Evolutionary conservation across 2,888 invertebrate genomes (phyloP).

Genomic region (Tipula unca): DNA sequence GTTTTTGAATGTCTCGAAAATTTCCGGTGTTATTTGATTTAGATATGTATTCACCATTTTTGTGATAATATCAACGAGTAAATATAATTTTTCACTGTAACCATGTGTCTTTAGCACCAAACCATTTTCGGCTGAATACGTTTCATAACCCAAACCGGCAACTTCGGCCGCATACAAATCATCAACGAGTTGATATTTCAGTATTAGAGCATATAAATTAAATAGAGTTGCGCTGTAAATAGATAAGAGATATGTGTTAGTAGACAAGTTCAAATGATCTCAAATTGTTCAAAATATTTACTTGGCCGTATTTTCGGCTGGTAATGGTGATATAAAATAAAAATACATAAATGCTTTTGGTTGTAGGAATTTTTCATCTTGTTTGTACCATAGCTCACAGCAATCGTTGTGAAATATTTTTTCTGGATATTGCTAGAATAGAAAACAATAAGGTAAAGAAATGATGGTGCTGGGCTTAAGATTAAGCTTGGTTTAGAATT

Average conservation of each 20-base stretch:
- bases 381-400: constrained; percentile 73
- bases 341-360: constrained; percentile 69
- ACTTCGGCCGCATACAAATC: constrained; percentile 38
- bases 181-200: constrained; percentile 45
- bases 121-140: constrained; percentile 57
- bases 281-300: constrained; percentile 39
- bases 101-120: constrained; percentile 35
- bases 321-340: constrained; percentile 62
- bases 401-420: constrained; percentile 48
- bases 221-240: constrained; percentile 47
- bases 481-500: too few relatives aligned
- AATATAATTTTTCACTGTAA: constrained; percentile 45
- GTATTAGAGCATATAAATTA: constrained; percentile 49
- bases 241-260: background rate
- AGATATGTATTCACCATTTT: constrained; percentile 54
- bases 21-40: constrained; percentile 46
- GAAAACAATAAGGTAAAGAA: too few relatives aligned
- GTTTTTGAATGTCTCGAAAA: constrained; percentile 57
- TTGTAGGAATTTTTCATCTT: constrained; percentile 71
- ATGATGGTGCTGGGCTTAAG: too few relatives aligned
- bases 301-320: constrained; percentile 55
- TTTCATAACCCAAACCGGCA: constrained; percentile 51
- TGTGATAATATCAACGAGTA: constrained; percentile 60
- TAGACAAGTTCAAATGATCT: background rate
- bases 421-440: constrained; percentile 44